These are phyloP conservation scores for Centropus unirufus DNA, from an alignment of 2,113 vertebrate genomes.

Conservation along the genomic window DNA sequence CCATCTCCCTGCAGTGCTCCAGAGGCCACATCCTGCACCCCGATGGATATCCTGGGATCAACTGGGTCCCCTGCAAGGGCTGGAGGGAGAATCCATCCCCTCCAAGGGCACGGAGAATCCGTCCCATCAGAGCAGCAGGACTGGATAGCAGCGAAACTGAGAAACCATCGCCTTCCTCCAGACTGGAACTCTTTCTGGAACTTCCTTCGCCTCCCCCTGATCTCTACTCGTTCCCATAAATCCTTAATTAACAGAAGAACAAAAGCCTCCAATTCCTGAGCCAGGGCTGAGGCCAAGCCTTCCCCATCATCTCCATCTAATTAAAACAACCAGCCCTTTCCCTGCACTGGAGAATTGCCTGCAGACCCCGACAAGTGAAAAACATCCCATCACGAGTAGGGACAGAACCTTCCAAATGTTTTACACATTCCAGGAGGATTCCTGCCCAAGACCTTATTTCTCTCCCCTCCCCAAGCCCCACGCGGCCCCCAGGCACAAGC, in stretches of 20 bases:
- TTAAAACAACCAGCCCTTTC: neutral
- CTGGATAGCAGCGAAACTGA: rapidly evolving
- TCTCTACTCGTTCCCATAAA: neutral
- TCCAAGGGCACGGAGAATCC: too few species aligned
- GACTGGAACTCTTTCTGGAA: neutral
- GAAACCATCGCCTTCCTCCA: neutral
- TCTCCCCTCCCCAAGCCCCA: rapidly evolving
- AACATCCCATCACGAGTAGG: rapidly evolving
- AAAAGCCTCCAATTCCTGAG: neutral
- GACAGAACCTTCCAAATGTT: rapidly evolving
- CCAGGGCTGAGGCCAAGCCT: rapidly evolving
- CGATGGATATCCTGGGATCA: too few species aligned
- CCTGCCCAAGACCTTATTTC: rapidly evolving
- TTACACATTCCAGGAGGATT: rapidly evolving
- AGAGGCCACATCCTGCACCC: too few species aligned
- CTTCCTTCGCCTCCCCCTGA: rapidly evolving
- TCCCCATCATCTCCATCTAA: neutral
- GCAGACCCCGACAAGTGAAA: rapidly evolving
- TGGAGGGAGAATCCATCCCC: too few species aligned
- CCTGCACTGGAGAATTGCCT: rapidly evolving
- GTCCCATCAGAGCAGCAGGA: too few species aligned
- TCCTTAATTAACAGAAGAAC: neutral
- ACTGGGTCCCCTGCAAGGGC: too few species aligned
- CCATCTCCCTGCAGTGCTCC: neutral
- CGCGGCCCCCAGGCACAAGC: rapidly evolving